These are phyloP conservation scores for Microtus montanus DNA, from an alignment of 2,113 vertebrate species.

Conservation along the genomic window DNA sequence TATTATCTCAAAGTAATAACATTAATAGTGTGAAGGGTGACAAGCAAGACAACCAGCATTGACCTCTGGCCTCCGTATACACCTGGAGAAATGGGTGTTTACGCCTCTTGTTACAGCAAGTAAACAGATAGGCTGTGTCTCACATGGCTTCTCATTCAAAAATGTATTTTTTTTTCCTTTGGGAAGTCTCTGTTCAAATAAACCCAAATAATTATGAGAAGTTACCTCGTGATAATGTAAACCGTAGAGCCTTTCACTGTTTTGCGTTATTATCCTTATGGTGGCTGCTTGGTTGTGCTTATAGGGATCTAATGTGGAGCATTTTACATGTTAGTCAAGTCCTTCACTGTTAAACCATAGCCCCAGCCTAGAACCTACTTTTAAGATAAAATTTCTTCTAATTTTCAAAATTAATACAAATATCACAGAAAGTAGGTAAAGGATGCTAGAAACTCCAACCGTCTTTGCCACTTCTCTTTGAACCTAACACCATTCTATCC, in stretches of 20 bases:
- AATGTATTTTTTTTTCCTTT: neutral
- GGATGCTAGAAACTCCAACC: neutral
- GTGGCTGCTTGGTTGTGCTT: too few relatives aligned
- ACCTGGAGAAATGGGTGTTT: neutral
- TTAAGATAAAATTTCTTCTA: conserved; percentile 26
- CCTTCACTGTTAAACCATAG: neutral
- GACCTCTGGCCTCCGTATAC: neutral
- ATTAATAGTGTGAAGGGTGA: neutral
- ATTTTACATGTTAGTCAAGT: neutral
- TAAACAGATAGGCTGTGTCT: neutral
- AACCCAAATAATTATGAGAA: conserved; percentile 34
- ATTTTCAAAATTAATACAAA: conserved; percentile 9
- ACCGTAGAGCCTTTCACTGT: neutral
- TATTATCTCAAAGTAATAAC: neutral
- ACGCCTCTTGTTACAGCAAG: neutral
- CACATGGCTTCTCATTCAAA: neutral
- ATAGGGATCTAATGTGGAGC: too few relatives aligned
- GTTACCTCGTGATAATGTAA: neutral
- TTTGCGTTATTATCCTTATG: neutral
- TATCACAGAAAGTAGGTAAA: neutral
- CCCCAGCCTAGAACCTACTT: neutral
- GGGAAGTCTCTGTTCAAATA: conserved; percentile 4
- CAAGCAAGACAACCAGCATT: neutral
- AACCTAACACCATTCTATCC: neutral
- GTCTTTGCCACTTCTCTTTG: neutral